Base-by-base conservation (phyloP, 2,797 vertebrate species). In the Lophotriccus pileatus region DNA sequence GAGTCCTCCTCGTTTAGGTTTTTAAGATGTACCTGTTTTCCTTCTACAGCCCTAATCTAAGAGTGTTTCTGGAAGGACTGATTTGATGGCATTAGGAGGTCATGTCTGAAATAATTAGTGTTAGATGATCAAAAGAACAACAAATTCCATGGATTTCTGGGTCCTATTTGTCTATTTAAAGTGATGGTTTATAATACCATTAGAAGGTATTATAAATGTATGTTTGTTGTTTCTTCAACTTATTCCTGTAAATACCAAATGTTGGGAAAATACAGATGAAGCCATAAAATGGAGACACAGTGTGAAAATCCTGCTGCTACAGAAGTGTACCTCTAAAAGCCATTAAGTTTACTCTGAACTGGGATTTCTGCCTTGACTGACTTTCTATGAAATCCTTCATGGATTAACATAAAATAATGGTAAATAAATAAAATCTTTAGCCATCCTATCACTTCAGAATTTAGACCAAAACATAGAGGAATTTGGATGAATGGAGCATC, bases 41-140 rank as follows among this genome's bases (percentile, higher is more conserved):
- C 47, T 67, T 84, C 34, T 58, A 22, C 34, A 2, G 2, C 53
- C 76, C 25, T 59, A 34, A 36, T 68, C 34, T 64, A 0, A 0
- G 0, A 60, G n/a, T 60, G 23, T 49, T 70, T 89, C 25, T 70
- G 37, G 24, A 63, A 63, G 9, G 72, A 67, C 3, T 56, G 36
- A 64, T 73, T 69, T 84, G 63, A 49, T 82, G 72, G 47, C 52
- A 68, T 60, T 73, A 70, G 23, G 44, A 59, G 64, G 27, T 74
- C 28, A 7, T 37, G 30, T 76, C 72, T 56, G 52, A 90, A 89
- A 63, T 52, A 22, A 22, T 63, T 55, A 2, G 0, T 11, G 34
- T 43, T 59, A 66, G 36, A 46, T 3, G 7, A 58, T 39, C 47
- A 43, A 66, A 77, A 44, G 27, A 39, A 36, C 13, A 91, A 52